These are phyloP conservation scores for Ornithorhynchus anatinus DNA, from an alignment of 2,113 vertebrate genomes.

Conservation along the genomic window DNA sequence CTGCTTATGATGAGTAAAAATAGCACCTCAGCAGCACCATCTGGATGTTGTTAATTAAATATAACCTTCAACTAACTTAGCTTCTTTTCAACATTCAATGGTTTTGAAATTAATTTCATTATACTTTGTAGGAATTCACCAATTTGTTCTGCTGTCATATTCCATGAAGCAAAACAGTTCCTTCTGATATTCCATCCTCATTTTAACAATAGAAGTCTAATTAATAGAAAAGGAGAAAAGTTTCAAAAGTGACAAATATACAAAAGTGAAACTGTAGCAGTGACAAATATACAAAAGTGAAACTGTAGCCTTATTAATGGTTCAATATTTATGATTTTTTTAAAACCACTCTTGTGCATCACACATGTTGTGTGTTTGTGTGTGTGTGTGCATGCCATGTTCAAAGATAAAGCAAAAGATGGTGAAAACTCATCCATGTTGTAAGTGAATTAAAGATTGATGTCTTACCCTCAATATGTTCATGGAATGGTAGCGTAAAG, in stretches of 20 bases:
- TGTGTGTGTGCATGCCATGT: too few species aligned
- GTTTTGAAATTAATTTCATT: neutral
- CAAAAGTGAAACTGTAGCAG: neutral
- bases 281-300: neutral
- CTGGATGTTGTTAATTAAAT: conserved; percentile 49
- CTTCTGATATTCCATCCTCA: neutral
- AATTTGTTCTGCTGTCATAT: neutral
- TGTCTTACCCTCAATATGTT: too few species aligned
- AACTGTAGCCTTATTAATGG: too few species aligned
- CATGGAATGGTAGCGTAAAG: too few species aligned
- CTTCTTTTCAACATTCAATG: conserved; percentile 20
- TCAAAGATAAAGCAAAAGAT: too few species aligned
- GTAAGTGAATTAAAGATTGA: too few species aligned
- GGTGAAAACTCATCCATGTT: too few species aligned
- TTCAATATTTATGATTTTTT: too few species aligned
- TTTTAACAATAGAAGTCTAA: neutral
- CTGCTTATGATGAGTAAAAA: conserved; percentile 34
- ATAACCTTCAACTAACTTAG: conserved; percentile 25
- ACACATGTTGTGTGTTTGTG: too few species aligned
- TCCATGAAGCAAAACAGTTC: neutral
- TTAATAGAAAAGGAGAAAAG: neutral
- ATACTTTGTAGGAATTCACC: neutral
- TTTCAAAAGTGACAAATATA: neutral
- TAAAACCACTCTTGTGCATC: too few species aligned
- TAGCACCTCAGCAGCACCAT: conserved; percentile 38